Evolutionary conservation across 1,140 invertebrate genomes (phyloP).

Genomic region (Drosophila seguyi): DNA sequence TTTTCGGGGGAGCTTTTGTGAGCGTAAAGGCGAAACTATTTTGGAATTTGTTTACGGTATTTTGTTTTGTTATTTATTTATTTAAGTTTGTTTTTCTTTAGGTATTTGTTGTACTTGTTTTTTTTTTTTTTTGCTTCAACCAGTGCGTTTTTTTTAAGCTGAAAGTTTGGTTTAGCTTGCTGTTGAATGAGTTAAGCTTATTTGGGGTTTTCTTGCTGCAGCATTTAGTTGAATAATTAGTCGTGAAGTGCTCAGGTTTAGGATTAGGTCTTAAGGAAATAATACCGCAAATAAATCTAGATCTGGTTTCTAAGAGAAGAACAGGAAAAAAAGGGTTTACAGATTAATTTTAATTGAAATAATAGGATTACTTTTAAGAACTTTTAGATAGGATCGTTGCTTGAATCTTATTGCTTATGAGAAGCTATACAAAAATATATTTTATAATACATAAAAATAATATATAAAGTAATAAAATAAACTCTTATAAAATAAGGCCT

Average conservation of each 20-base stretch:
- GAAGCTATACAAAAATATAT: not conserved
- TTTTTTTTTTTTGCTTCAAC: too few relatives aligned
- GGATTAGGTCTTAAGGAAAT: not conserved
- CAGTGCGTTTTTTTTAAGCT: not conserved
- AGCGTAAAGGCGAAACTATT: conserved; percentile 40
- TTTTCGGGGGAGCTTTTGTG: conserved; percentile 38
- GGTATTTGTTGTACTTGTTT: not conserved
- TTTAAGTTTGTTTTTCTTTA: conserved; percentile 32
- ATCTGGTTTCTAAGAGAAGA: not conserved
- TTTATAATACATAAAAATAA: not conserved
- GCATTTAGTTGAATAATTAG: conserved; percentile 26
- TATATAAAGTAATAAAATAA: not conserved
- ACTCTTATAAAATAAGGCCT: not conserved
- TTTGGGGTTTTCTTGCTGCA: conserved; percentile 6
- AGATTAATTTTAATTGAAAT: not conserved
- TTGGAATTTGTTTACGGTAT: conserved; percentile 35
- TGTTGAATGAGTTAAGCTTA: conserved; percentile 29
- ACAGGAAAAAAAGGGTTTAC: not conserved
- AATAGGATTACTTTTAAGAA: not conserved
- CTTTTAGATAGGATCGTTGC: not conserved
- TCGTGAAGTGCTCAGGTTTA: not conserved
- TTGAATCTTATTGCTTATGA: not conserved
- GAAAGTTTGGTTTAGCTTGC: conserved; percentile 23
- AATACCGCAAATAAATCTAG: not conserved
- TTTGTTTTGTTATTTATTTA: conserved; percentile 40